A percentile compares a stretch with the other conserved stretches of the same genome.
Conservation (phyloP, 2,113 vertebrate species). For the Eolophus roseicapilla region DNA sequence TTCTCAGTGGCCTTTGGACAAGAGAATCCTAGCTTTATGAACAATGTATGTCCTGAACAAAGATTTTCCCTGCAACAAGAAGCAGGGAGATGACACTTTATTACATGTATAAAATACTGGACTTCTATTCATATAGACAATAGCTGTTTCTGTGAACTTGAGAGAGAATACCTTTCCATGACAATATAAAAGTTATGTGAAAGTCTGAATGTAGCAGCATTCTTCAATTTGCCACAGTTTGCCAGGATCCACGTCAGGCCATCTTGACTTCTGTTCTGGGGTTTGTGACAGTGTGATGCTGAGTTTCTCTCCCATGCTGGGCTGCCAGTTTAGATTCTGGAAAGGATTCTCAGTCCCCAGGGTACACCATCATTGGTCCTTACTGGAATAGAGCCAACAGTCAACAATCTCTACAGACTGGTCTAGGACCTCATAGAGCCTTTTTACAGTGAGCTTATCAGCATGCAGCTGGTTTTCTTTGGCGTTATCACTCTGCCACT, state of each 20-base stretch:
- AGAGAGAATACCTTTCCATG: background rate
- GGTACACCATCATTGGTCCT: background rate
- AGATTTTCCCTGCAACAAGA: background rate
- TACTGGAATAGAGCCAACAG: background rate
- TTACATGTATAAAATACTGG: background rate
- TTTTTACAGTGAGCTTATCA: slow-evolving; percentile 39
- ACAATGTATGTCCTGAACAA: background rate
- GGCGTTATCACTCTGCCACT: background rate
- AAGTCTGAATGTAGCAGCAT: background rate
- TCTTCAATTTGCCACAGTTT: background rate
- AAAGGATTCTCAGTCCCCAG: background rate
- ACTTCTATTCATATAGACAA: background rate
- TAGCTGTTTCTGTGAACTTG: background rate
- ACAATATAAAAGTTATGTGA: background rate
- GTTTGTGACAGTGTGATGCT: background rate
- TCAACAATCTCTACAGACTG: background rate
- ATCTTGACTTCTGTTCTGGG: background rate
- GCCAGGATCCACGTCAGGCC: background rate
- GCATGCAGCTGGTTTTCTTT: slow-evolving; percentile 36
- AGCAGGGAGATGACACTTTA: background rate
- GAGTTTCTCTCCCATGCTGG: background rate
- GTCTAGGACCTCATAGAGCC: background rate
- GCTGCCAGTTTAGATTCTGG: background rate
- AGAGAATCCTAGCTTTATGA: background rate
- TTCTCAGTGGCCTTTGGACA: background rate